Evolutionary conservation across 2,113 vertebrate species (phyloP).

Genomic region (Sorex fumeus): DNA sequence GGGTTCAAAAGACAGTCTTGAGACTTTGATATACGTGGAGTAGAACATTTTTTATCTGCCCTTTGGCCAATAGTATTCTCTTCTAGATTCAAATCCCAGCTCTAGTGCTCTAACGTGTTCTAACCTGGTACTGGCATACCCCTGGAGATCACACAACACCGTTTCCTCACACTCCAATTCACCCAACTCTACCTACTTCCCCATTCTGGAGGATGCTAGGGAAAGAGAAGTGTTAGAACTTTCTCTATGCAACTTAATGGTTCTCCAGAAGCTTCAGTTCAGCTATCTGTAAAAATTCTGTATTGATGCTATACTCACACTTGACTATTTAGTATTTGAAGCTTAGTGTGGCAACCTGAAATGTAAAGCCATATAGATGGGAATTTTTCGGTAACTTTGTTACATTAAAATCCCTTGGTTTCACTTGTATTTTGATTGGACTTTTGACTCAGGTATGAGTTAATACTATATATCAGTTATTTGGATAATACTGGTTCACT

Average conservation of each 20-base stretch:
- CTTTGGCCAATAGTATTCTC: not conserved
- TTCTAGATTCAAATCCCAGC: not conserved
- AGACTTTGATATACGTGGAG: not conserved
- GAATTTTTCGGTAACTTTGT: not conserved
- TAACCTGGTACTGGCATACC: not conserved
- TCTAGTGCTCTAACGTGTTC: not conserved
- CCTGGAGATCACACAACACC: not conserved
- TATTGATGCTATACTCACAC: not conserved
- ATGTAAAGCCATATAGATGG: not conserved
- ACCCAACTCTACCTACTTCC: not conserved
- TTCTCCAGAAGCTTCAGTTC: not conserved
- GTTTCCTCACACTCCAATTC: not conserved
- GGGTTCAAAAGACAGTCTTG: not conserved
- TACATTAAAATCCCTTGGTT: not conserved
- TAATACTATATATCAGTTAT: not conserved
- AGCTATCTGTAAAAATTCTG: not conserved
- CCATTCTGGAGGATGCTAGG: not conserved
- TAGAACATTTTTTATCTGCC: not conserved
- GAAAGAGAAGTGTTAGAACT: not conserved
- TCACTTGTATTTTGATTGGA: not conserved
- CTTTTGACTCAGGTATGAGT: not conserved
- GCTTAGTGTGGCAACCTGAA: not conserved
- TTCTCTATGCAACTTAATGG: not conserved
- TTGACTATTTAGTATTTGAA: not conserved
- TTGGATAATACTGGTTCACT: conserved; percentile 15